These are phyloP conservation scores for Megaceryle alcyon DNA, from an alignment of 2,797 vertebrate genomes.

Conservation along the genomic window DNA sequence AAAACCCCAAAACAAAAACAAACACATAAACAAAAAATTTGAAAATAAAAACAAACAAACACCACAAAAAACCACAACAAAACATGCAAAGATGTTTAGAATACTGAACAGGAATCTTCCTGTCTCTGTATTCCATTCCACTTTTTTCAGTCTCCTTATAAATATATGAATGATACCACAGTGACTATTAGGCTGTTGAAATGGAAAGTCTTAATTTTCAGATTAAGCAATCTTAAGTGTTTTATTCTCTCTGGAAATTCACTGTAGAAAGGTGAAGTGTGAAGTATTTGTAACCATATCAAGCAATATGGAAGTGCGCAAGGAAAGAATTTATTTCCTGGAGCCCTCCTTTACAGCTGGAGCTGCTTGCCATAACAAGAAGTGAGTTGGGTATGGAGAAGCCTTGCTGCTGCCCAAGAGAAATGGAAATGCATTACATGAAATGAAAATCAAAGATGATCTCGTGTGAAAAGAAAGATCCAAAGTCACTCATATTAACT, in stretches of 20 bases:
- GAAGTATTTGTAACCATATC: neutral
- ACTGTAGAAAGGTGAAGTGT: neutral
- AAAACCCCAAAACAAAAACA: neutral
- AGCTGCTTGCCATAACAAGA: neutral
- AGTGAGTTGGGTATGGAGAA: neutral
- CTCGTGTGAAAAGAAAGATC: neutral
- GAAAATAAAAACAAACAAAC: neutral
- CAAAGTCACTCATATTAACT: neutral
- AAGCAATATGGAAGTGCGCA: neutral
- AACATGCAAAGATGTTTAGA: accelerated
- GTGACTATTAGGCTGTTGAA: neutral
- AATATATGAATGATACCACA: neutral
- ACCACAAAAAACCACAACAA: neutral
- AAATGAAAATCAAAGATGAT: neutral
- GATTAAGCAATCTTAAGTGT: neutral
- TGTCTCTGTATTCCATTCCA: neutral
- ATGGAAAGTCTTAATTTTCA: neutral
- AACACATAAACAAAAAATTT: too few species aligned
- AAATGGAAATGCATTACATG: neutral
- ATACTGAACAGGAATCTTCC: neutral
- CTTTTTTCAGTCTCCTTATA: neutral
- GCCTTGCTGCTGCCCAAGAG: accelerated
- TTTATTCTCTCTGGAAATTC: neutral
- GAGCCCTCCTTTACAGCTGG: neutral
- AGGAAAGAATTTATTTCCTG: neutral